Base-by-base conservation (phyloP, 2,113 vertebrate species). In the Callorhinus ursinus region DNA sequence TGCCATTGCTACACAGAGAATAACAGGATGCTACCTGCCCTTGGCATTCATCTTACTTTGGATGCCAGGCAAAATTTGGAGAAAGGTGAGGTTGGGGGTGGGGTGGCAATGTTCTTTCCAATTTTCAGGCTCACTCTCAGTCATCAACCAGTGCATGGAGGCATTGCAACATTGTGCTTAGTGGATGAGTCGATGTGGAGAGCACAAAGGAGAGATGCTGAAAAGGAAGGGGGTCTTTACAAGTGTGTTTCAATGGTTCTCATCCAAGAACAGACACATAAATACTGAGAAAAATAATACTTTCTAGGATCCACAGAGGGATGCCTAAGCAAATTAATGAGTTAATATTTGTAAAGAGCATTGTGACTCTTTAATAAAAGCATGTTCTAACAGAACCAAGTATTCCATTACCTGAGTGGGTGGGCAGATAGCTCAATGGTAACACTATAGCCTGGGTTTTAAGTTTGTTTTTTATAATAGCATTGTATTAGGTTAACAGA, bases 271-370 rank as follows among this genome's bases (percentile, higher is more conserved):
- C 7, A 86, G 49, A 97, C 81, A 74, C 59, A 59, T 22, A 2
- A 82, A 74, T 79, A 91, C 19, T 81, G n/a, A 63, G 31, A 92
- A 88, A 93, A 95, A 57, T 21, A 93, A 69, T 67, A 65, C 22
- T 67, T 82, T 90, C 16, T 69, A 93, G 65, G 51, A 95, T 42
- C 26, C 86, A 87, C 57, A 88, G 86, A 97, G 42, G 39, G 86
- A 90, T 96, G 53, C 10, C 76, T 79, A 71, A 51, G 11, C 22
- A 96, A 97, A 87, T 96, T 82, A 96, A 96, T 88, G 76, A 96
- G 59, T 86, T 97, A 96, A 90, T 95, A 97, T 97, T 88, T 97
- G 76, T 95, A 88, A 97, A 95, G 74, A 95, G 31, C 46, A 94
- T 31, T 82, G 69, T 59, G 57, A 81, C 21, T 92, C 24, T 82